Evolutionary conservation across 2,888 invertebrate species (phyloP).

Genomic region (Metallyticus violacea): DNA sequence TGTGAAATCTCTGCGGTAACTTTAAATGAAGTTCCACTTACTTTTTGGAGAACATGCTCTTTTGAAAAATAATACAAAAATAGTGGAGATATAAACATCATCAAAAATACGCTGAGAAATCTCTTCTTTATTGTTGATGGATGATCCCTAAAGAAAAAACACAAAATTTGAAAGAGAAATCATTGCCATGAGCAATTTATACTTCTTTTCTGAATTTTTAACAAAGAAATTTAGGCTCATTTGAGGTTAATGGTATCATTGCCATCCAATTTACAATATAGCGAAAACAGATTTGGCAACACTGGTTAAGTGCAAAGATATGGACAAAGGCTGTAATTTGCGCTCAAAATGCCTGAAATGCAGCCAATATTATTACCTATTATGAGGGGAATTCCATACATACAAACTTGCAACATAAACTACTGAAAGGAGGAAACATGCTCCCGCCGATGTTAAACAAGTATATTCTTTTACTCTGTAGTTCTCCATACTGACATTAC

Average conservation of each 20-base stretch:
- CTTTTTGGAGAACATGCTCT: slow-evolving; percentile 58
- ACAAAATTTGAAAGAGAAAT: slow-evolving; percentile 36
- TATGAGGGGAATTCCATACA: slow-evolving; percentile 75
- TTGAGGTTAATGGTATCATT: neutral
- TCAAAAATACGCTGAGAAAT: slow-evolving; percentile 80
- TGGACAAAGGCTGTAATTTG: neutral
- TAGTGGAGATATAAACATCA: slow-evolving; percentile 76
- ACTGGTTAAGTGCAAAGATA: slow-evolving; percentile 19
- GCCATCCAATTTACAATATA: neutral
- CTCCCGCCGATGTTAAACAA: slow-evolving; percentile 62
- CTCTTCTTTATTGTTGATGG: slow-evolving; percentile 83
- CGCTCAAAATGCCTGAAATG: neutral
- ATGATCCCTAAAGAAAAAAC: slow-evolving; percentile 66
- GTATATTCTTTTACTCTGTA: slow-evolving; percentile 44
- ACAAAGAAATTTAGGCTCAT: neutral
- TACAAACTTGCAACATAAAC: slow-evolving; percentile 85
- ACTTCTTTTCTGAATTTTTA: neutral
- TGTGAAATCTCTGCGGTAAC: neutral
- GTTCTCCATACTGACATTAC: slow-evolving; percentile 45
- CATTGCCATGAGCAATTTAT: neutral
- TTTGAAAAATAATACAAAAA: slow-evolving; percentile 72
- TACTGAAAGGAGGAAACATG: slow-evolving; percentile 74
- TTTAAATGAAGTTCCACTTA: slow-evolving; percentile 37
- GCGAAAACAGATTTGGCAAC: slow-evolving; percentile 31
- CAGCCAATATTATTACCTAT: slow-evolving; percentile 55